These are phyloP conservation scores for Diachasmimorpha longicaudata DNA, from an alignment of 1,140 invertebrate genomes.

Conservation along the genomic window DNA sequence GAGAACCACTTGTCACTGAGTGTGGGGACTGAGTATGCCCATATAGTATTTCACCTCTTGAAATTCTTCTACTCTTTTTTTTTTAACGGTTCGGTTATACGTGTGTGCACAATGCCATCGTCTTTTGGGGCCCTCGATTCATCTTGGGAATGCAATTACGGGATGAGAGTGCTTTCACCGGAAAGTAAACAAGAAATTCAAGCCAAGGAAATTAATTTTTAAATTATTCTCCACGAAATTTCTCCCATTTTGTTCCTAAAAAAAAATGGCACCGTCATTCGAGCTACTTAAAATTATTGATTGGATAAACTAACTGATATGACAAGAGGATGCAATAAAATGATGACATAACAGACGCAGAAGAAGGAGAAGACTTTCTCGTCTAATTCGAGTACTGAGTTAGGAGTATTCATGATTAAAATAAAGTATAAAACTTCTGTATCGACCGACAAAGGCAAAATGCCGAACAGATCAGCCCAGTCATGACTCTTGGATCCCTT, in stretches of 20 bases:
- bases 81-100: neutral
- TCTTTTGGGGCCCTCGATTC: neutral
- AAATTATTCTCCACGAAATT: too few species aligned
- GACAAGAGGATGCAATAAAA: too few species aligned
- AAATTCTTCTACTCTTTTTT: neutral
- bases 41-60: neutral
- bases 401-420: neutral
- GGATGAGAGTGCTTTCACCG: neutral
- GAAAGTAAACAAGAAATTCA: too few species aligned
- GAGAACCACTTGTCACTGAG: neutral
- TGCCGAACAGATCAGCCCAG: constrained; percentile 29
- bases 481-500: constrained; percentile 42
- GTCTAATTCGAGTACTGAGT: neutral
- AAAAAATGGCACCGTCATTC: too few species aligned
- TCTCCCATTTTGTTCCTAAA: too few species aligned
- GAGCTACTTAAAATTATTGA: neutral
- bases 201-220: too few species aligned
- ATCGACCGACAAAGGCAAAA: constrained; percentile 26
- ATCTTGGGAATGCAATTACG: neutral
- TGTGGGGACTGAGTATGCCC: neutral
- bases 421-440: constrained; percentile 33
- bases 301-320: neutral
- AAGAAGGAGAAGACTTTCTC: neutral
- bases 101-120: neutral
- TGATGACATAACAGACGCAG: neutral